Evolutionary conservation across 2,888 invertebrate genomes (phyloP).

Genomic region (Sphaeridia pumilis): DNA sequence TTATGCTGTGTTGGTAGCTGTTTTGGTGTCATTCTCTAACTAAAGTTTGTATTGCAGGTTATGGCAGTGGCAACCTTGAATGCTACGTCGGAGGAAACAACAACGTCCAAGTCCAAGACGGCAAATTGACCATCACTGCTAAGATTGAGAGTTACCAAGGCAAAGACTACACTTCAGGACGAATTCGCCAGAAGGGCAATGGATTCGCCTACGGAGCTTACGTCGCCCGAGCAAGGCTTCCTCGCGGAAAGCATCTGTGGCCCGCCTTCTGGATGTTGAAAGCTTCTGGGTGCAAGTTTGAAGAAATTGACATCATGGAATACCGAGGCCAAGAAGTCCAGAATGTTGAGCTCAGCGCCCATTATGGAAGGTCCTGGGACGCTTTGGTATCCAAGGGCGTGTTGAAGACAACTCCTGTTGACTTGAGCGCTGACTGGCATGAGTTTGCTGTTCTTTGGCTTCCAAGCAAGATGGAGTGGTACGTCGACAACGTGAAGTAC

Average conservation of each 20-base stretch:
- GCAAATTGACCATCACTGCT: conserved; percentile 9
- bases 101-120: conserved; percentile 14
- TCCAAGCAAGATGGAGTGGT: conserved; percentile 27
- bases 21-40: background rate
- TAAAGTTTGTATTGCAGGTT: no score
- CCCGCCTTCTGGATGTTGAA: conserved; percentile 15
- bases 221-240: conserved; percentile 25
- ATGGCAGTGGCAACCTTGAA: conserved; percentile 29
- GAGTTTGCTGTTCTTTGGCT: conserved; percentile 33
- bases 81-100: conserved; percentile 23
- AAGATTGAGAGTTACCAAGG: conserved; percentile 3
- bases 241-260: conserved; percentile 34
- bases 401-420: conserved; percentile 12
- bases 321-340: conserved; percentile 29
- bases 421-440: conserved; percentile 27
- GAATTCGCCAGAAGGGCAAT: conserved; percentile 8
- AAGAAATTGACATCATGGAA: conserved; percentile 35
- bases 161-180: conserved; percentile 17
- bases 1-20: no score
- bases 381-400: conserved; percentile 22
- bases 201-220: conserved; percentile 30
- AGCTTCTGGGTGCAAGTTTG: conserved; percentile 25
- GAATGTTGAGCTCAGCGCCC: conserved; percentile 26
- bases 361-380: conserved; percentile 31
- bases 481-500: conserved; percentile 27